These are phyloP conservation scores for Aphelinus certus DNA, from an alignment of 1,140 invertebrate species.

Conservation along the genomic window DNA sequence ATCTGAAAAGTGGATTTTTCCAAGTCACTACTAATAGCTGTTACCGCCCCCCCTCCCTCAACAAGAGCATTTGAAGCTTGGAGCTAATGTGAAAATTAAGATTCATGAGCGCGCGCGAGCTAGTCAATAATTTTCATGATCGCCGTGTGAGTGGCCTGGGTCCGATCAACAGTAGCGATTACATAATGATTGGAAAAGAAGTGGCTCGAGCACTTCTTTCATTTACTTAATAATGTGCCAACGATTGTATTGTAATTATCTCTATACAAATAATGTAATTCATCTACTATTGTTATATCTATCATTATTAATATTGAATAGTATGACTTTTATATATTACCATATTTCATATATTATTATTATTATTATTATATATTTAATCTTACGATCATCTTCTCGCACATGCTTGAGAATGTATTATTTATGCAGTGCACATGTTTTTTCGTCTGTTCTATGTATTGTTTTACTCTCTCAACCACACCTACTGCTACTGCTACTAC, in stretches of 20 bases:
- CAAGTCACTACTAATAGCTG: too few relatives aligned
- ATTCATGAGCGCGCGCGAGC: neutral
- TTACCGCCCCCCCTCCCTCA: too few relatives aligned
- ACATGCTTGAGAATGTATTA: conserved; percentile 63
- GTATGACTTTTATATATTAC: conserved; percentile 4
- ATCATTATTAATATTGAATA: conserved; percentile 1
- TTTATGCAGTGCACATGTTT: conserved; percentile 64
- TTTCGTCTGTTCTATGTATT: conserved; percentile 67
- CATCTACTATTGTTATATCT: neutral
- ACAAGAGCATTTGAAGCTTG: too few relatives aligned
- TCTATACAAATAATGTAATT: too few relatives aligned
- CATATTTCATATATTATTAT: conserved; percentile 2
- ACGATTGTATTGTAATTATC: too few relatives aligned
- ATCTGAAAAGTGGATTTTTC: too few relatives aligned
- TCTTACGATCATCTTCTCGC: conserved; percentile 36
- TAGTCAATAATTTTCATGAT: neutral
- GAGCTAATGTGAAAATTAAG: neutral
- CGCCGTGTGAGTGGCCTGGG: neutral
- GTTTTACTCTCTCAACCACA: conserved; percentile 63
- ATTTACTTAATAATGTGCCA: too few relatives aligned
- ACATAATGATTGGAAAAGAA: neutral
- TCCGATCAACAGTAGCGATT: neutral
- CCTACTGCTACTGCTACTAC: conserved; percentile 57
- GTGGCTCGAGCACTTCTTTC: neutral
- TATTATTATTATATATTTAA: conserved; percentile 26